Conservation (phyloP, 2,888 invertebrate species). For the Volucella inanis region DNA sequence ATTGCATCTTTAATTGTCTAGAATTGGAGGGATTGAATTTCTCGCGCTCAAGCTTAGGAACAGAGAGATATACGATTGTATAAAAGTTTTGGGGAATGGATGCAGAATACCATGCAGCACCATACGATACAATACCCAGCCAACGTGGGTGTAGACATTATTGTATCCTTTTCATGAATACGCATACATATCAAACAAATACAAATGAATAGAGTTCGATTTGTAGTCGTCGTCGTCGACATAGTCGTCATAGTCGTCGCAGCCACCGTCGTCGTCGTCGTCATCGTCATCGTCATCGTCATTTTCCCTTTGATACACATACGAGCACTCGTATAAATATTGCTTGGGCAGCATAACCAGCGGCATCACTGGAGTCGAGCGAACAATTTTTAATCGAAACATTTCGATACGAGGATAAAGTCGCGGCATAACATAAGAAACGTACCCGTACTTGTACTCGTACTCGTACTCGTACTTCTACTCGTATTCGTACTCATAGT, state of each 20-base stretch:
- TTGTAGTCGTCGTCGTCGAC: conserved; percentile 57
- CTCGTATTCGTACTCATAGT: not conserved
- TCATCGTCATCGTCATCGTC: conserved; percentile 12
- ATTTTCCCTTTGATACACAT: conserved; percentile 53
- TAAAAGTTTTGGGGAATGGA: not conserved
- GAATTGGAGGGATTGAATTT: conserved; percentile 58
- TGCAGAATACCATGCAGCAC: conserved; percentile 53
- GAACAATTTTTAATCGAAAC: conserved; percentile 73
- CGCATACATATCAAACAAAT: conserved; percentile 65
- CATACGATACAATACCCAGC: conserved; percentile 38
- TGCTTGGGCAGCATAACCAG: conserved; percentile 67
- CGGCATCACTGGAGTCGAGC: conserved; percentile 67
- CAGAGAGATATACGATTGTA: conserved; percentile 44
- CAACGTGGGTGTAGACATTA: conserved; percentile 64
- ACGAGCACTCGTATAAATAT: conserved; percentile 58
- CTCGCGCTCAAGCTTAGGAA: conserved; percentile 61
- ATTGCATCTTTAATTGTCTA: conserved; percentile 63
- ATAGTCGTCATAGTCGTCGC: conserved; percentile 6
- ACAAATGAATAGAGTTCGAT: conserved; percentile 73
- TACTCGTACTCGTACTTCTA: no score
- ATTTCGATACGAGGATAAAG: conserved; percentile 73
- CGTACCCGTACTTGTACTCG: conserved; percentile 23
- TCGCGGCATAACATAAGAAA: conserved; percentile 71
- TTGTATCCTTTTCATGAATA: conserved; percentile 68
- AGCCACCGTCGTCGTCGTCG: not conserved